Base-by-base conservation (phyloP, 2,113 vertebrate species). In the Vireo altiloquus region DNA sequence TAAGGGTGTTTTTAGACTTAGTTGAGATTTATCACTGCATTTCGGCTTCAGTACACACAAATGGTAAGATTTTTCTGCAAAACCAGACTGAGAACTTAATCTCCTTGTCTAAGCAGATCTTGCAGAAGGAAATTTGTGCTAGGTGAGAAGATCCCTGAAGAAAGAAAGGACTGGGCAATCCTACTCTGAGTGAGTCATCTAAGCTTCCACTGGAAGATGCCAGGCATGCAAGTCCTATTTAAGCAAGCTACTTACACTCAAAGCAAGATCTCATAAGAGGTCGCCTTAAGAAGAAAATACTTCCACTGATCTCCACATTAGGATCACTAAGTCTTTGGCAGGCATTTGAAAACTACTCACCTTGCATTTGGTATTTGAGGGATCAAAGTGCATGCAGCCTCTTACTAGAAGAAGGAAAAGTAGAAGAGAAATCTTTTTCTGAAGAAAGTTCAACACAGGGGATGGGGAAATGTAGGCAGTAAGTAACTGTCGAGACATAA, bases 401-500 rank as follows among this genome's bases (percentile, higher is more conserved):
- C 27, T 44, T 71, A 39, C 18, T 59, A 70, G 13, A 54, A 83
- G 15, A 23, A 76, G 13, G 39, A 66, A 84, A 94, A 56, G 13
- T 5, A 79, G 24, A 84, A 82, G 7, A 52, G 2, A 82, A 81
- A 79, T 60, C n/a, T 22, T 64, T 23, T 16, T 52, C 69, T 60
- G 31, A 10, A 68, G 9, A 49, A 77, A 75, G 47, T 40, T 35
- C 0, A 0, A n/a, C 37, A n/a, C 3, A 15, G 14, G 8, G 15
- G 24, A 69, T 19, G 7, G 16, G 9, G 33, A 95, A 89, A 64
- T 7, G 14, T 23, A 87, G 52, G 33, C 46, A 87, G 23, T 6
- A 75, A 24, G 13, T 30, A 91, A 66, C 35, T 42, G 25, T 1
- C 54, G 14, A 71, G 35, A 63, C 4, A 4, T 4, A 47, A 52